Base-by-base conservation (phyloP, 2,797 vertebrate species). In the Mionectes olivaceus region DNA sequence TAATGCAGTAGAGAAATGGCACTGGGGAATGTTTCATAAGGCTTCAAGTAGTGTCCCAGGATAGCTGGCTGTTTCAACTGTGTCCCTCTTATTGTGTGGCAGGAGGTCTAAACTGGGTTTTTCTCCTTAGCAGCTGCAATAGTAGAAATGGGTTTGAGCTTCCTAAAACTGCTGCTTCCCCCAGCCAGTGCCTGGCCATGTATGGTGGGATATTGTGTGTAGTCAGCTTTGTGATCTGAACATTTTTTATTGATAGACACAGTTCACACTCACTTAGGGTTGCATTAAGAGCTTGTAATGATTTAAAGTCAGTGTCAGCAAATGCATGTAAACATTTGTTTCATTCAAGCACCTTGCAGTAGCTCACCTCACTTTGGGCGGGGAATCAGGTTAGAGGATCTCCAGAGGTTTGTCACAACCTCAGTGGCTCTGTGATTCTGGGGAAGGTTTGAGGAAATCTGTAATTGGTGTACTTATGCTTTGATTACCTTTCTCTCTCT, bases 311-410 rank as follows among this genome's bases (percentile, higher is more conserved):
- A 59, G 7, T 25, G 11, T 13, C 57, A 67, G 8, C 19, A 78
- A 87, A 73, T 25, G n/a, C 52, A 70, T 19, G 17, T 56, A 60
- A 43, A 33, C 49, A 32, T 15, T 61, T 23, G 52, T 80, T 87
- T 64, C 2, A 21, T 65, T 71, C 3, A 5, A 24, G 41, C 35
- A 67, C 24, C 28, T 41, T 69, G 25, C 71, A 28, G 53, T 2
- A 27, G 47, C n/a, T 63, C 6, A 57, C 39, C 21, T 60, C 1
- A 2, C 35, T 74, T n/a, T 68, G 52, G 37, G 56, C 17, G 24
- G 30, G 32, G 56, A 2, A 35, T 46, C 0, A 2, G 53, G 5
- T 80, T 60, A 69, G 21, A 5, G 0, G 1, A 2, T n/a, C 70
- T 76, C 27, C 52, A 44, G 59, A 57, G 18, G 5, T 76, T n/a